Evolutionary conservation across 2,888 invertebrate species (phyloP), one percentile per base, ranked within the genome.

Genomic region (Caenorhabditis sinica): DNA sequence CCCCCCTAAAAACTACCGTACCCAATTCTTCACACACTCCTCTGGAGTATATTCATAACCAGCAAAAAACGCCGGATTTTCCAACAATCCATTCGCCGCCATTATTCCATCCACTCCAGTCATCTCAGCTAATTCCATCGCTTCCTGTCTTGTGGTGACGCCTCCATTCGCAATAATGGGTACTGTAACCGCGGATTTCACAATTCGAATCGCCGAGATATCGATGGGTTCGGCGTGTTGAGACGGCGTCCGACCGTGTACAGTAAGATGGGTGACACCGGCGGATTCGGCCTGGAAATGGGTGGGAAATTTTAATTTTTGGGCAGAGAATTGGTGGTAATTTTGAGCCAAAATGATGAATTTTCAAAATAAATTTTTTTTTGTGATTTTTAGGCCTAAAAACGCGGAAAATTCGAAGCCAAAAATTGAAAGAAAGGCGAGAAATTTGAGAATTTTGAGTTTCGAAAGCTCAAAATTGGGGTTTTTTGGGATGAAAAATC

Each of bases 111-210:
- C 92, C 0, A 93, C 94, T n/a, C 95, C 95, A 0, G 96, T 96
- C 79, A 93, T 90, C 51, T 95, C 93, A 87, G 95, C 95, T 51
- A 97, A 94, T 17, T 93, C 92, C 80, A 95, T 93, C 36, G 96
- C 96, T 93, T 96, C 96, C n/a, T 94, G 93, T 81, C 96, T 93
- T 63, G 94, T 95, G 90, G 95, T 96, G 0, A 97, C 94, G 90
- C 97, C 97, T 49, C 98, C 98, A 94, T 99, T 99, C 0, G 96
- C 97, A 87, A 98, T 95, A 0, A 98, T 94, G 0, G 98, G 98
- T 87, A 98, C 89, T 15, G 63, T 53, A 3, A 92, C 87, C 17
- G 90, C 60, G 1, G 28, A 25, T 89, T 95, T 95, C 17, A 97
- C 95, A 56, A 95, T 94, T 90, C 94, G 95, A 80, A 98, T 95